Base-by-base conservation (phyloP, 1,140 invertebrate genomes). In the Diuraphis noxia region DNA sequence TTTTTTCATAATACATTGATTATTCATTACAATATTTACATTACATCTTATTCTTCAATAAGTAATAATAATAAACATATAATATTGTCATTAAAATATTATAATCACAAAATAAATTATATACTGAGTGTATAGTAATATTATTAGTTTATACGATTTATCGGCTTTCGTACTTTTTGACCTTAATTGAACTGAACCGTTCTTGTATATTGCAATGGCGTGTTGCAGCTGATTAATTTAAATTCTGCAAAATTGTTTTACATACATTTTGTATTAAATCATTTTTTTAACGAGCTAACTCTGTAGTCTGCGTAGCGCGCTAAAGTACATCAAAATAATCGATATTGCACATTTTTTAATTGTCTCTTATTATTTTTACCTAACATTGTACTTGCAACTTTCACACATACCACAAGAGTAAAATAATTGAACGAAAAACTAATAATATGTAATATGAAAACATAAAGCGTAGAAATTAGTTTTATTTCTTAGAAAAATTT, bases 1-100 rank as follows among this genome's bases (percentile, higher is more conserved):
- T 40, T 30, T 52, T 36, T 86, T 52, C 40, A 25, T 86, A 52
- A 52, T 49, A 25, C 40, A 49, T 86, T 38, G 43, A 86, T 30
- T 49, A 86, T 49, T 86, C 25, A 85, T 85, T 36, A 86, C 34
- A 46, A n/a, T 34, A 46, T 85, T 85, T 85, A 46, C 30, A 85
- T 85, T 46, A 46, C 46, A 85, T 43, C 46, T 34, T 82, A 82
- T 82, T 41, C 38, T 38, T 82, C 25, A 41, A 41, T 82, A 82
- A 81, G 79, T 81, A 81, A 81, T 81, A 81, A 38, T 38, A 77
- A 81, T 81, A n/a, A n/a, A n/a, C n/a, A 25, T 79, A 36, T 36
- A n/a, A 49, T 49, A 23, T 49, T 79, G 77, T 21, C 36, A 79
- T 38, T 38, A 79, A 79, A 79, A 79, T n/a, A n/a, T 79, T 23